phyloP scores from a whole-genome alignment of 2,888 invertebrate species.

The Platycheirus rosarum region DNA sequence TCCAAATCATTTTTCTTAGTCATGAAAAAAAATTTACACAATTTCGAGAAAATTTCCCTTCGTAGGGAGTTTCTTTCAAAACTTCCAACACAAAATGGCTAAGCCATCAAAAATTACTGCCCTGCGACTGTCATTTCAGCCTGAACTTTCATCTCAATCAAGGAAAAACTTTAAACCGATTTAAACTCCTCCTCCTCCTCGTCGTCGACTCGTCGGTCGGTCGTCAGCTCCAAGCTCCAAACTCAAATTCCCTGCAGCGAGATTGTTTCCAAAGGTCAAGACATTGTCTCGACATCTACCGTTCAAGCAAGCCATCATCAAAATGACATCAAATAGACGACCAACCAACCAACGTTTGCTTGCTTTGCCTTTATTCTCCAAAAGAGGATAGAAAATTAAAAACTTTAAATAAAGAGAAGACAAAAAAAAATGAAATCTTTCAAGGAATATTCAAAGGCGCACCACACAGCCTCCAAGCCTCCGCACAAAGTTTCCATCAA shows the following conservation, averaged over 20 bases:
- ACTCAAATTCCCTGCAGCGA: constrained; percentile 21
- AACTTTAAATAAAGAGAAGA: constrained; percentile 15
- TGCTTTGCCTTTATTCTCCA: background rate
- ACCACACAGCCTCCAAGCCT: constrained; percentile 40
- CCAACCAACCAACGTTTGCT: constrained; percentile 9
- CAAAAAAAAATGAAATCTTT: constrained; percentile 7
- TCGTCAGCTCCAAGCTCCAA: too few species aligned
- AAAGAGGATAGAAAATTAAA: constrained; percentile 29
- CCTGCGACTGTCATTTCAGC: constrained; percentile 31
- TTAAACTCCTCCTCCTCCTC: constrained; percentile 9
- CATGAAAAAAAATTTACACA: background rate
- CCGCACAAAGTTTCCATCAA: constrained; percentile 36
- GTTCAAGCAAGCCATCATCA: constrained; percentile 55
- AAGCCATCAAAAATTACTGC: constrained; percentile 26
- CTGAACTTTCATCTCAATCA: constrained; percentile 36
- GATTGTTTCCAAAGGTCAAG: constrained; percentile 56
- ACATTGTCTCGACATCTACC: constrained; percentile 60
- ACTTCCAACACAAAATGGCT: constrained; percentile 1
- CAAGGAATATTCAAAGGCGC: constrained; percentile 43
- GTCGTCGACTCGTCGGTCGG: constrained; percentile 12
- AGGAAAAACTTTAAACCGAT: constrained; percentile 38
- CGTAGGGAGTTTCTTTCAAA: background rate
- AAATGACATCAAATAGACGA: constrained; percentile 55
- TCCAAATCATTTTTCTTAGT: constrained; percentile 1
- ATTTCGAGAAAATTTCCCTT: background rate